Evolutionary conservation across 2,113 vertebrate genomes (phyloP).

Genomic region (Raja brachyura): DNA sequence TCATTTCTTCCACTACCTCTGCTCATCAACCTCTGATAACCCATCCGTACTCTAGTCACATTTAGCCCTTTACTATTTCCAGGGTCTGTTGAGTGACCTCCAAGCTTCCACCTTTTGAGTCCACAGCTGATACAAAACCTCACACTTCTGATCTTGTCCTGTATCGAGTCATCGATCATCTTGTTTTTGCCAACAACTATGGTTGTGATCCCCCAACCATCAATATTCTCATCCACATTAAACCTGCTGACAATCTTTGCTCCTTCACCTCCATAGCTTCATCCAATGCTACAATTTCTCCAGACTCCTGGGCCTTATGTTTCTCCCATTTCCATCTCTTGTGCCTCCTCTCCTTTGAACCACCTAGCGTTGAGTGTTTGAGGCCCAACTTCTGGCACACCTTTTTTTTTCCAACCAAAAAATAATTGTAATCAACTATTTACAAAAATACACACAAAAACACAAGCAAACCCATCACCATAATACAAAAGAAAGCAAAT

Average conservation of each 20-base stretch:
- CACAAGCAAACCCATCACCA: too few species aligned
- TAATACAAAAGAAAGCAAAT: too few species aligned
- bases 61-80: background rate
- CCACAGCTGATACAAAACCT: background rate
- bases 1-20: background rate
- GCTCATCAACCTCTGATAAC: too few species aligned
- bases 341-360: background rate
- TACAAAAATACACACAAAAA: too few species aligned
- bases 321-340: background rate
- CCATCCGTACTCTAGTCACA: background rate
- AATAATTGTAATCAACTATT: too few species aligned
- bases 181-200: background rate
- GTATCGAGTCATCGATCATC: background rate
- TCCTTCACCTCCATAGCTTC: background rate
- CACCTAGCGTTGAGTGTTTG: background rate
- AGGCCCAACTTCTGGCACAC: background rate
- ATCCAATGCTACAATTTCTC: background rate
- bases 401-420: too few species aligned
- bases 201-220: background rate
- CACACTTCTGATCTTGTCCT: background rate
- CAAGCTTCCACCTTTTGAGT: background rate
- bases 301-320: too few species aligned
- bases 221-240: background rate
- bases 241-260: background rate
- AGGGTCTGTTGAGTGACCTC: background rate